phyloP scores from a whole-genome alignment of 2,888 invertebrate genomes.

The Hesperia comma region DNA sequence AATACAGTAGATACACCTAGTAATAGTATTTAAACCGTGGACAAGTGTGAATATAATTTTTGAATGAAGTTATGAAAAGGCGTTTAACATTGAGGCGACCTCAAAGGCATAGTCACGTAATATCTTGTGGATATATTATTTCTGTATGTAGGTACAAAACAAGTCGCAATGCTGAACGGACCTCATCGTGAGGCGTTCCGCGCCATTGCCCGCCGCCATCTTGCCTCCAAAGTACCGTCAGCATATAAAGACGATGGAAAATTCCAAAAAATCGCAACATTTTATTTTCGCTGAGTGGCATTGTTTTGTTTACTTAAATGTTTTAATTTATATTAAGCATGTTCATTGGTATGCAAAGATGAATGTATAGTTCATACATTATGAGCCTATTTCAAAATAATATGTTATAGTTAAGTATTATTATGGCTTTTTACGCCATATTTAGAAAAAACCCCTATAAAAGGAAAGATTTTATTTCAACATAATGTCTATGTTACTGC shows the following conservation, averaged over 20 bases:
- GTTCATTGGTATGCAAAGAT: no score
- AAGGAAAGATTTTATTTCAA: no score
- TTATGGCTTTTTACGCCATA: no score
- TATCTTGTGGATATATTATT: constrained; percentile 38
- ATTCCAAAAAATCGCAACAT: constrained; percentile 8
- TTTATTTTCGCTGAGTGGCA: background rate
- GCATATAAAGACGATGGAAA: constrained; percentile 42
- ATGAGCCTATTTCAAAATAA: no score
- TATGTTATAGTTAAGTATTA: no score
- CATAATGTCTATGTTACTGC: no score
- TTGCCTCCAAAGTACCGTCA: constrained; percentile 55
- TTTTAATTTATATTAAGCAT: no score
- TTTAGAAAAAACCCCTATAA: no score
- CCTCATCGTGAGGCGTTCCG: constrained; percentile 55
- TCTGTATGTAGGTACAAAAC: constrained; percentile 43
- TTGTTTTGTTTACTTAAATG: no score
- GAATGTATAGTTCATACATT: no score
- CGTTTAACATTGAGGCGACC: constrained; percentile 22
- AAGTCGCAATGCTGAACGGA: constrained; percentile 48
- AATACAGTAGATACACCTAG: no score
- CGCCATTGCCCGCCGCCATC: constrained; percentile 69
- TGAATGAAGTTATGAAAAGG: constrained; percentile 18
- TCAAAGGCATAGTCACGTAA: constrained; percentile 34
- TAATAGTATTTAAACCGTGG: no score
- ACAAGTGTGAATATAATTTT: constrained; percentile 11